Base-by-base conservation (phyloP, 2,888 invertebrate genomes). In the Autographa gamma region DNA sequence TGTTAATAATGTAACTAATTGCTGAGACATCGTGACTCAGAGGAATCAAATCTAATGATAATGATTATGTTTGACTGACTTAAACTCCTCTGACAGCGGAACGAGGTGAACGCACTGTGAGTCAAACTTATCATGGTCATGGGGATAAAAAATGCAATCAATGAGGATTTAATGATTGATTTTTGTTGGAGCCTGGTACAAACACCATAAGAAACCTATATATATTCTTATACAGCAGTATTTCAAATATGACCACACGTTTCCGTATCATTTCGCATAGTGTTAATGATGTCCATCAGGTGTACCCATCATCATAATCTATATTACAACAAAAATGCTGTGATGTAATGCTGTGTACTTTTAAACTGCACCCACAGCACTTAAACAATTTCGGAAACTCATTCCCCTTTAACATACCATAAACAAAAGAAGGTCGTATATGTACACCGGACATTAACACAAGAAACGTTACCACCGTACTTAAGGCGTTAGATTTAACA, bases 31-130 rank as follows among this genome's bases (percentile, higher is more conserved):
- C 69, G 77, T 75, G 80, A 75, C 73, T 75, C 67, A n/a, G 56
- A 56, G 43, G 61, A 71, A 38, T 38, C 11, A 38, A 84, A 71
- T 69, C 60, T 76, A 81, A 83, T 78, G 72, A 65, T 65, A 34
- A 72, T 76, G 61, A 61, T 63, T 81, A 74, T 77, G 76, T 82
- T 38, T 34, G 18, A 58, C 52, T 54, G 14, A 48, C 73, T 74
- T 64, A 69, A 78, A 64, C 65, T 54, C 43, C 18, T 68, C 60
- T 66, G 71, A 66, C 48, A 58, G 60, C 72, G 67, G 64, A 69
- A 69, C 69, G 62, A 67, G 82, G 71, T 84, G 72, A 84, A 79
- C 38, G 76, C 18, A 71, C 81, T 74, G 19, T 41, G 31, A 60
- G 62, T 73, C n/a, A 56, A 76, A 64, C 32, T 59, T n/a, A 48